These are phyloP conservation scores for Tipula confusa DNA, from an alignment of 2,888 invertebrate genomes.

Conservation along the genomic window DNA sequence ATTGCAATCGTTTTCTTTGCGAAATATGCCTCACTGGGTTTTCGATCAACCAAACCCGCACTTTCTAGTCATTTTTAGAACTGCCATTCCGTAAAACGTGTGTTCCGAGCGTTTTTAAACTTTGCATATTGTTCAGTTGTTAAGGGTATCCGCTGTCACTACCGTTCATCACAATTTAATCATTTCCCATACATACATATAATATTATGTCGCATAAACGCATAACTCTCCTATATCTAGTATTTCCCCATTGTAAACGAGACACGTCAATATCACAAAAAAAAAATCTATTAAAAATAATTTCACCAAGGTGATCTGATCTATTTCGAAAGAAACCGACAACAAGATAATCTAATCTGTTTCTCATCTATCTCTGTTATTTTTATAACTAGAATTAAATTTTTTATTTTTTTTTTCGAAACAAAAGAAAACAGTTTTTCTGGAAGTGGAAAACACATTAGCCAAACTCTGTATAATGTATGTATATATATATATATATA, in stretches of 20 bases:
- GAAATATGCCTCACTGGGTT: too few relatives aligned
- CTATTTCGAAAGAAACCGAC: background rate
- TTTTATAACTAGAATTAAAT: background rate
- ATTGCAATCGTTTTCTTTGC: too few relatives aligned
- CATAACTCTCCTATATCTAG: background rate
- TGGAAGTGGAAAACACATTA: constrained; percentile 20
- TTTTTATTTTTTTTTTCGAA: background rate
- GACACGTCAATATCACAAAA: background rate
- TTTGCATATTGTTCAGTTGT: too few relatives aligned
- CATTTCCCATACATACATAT: background rate
- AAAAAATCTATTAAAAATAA: background rate
- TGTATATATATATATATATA: background rate
- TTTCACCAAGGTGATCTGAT: constrained; percentile 21
- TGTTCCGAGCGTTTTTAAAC: too few relatives aligned
- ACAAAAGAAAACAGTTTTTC: constrained; percentile 9
- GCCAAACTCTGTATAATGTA: background rate
- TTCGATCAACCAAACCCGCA: too few relatives aligned
- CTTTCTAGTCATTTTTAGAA: too few relatives aligned
- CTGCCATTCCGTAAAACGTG: too few relatives aligned
- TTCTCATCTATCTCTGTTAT: constrained; percentile 9
- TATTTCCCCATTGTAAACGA: background rate
- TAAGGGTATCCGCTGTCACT: too few relatives aligned
- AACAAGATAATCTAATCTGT: background rate
- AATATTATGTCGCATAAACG: too few relatives aligned
- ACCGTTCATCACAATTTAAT: background rate